These are phyloP conservation scores for Diaperis boleti DNA, from an alignment of 2,888 invertebrate genomes.

Conservation along the genomic window DNA sequence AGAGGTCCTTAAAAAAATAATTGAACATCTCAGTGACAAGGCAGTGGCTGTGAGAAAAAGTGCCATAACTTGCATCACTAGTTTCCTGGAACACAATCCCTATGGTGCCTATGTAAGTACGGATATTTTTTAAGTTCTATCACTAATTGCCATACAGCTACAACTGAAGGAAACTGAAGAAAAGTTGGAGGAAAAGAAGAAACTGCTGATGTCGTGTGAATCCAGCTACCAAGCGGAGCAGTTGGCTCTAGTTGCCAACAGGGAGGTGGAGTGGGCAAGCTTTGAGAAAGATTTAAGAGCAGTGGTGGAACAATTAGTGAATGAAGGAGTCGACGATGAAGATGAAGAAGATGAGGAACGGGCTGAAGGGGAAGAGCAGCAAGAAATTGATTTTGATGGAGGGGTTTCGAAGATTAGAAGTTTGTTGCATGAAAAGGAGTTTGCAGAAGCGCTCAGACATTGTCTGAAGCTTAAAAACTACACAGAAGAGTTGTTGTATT, in stretches of 20 bases:
- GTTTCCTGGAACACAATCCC: constrained; percentile 87
- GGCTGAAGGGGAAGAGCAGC: constrained; percentile 46
- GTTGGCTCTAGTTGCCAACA: constrained; percentile 64
- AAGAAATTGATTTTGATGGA: constrained; percentile 39
- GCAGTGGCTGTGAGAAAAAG: constrained; percentile 87
- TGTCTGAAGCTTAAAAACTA: constrained; percentile 37
- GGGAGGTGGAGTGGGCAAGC: constrained; percentile 66
- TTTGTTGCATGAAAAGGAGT: constrained; percentile 67
- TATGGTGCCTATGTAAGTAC: constrained; percentile 80
- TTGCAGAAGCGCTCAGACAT: constrained; percentile 67
- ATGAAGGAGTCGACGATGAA: too few species aligned
- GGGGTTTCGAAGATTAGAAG: constrained; percentile 43
- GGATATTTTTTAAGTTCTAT: too few species aligned
- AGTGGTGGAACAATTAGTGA: constrained; percentile 69
- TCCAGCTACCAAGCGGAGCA: constrained; percentile 75
- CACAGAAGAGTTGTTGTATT: constrained; percentile 9
- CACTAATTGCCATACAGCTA: constrained; percentile 52
- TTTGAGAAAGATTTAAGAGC: constrained; percentile 69
- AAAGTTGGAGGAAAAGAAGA: constrained; percentile 71
- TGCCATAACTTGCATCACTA: constrained; percentile 81
- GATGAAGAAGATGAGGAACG: constrained; percentile 56
- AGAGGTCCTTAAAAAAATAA: constrained; percentile 74
- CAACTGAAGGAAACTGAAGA: constrained; percentile 68
- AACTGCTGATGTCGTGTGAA: constrained; percentile 48
- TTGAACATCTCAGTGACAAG: constrained; percentile 84